phyloP scores from a whole-genome alignment of 92 coral and sea anemone species.

The Ricordea florida region DNA sequence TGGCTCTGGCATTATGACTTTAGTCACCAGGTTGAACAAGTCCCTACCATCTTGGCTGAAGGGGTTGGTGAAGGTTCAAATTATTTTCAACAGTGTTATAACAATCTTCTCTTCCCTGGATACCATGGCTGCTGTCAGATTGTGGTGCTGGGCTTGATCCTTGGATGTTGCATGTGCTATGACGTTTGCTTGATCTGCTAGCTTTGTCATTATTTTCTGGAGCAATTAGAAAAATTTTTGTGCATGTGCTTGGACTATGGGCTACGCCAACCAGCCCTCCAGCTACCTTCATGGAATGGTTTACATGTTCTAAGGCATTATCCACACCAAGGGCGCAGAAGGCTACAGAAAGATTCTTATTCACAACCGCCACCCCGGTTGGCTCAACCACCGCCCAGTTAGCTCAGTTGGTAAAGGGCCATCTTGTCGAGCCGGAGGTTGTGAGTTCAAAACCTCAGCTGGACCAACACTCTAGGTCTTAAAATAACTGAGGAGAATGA shows the following conservation, averaged over 20 bases:
- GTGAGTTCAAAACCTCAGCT: too few species aligned
- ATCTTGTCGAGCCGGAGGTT: slow-evolving; percentile 49
- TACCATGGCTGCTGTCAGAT: slow-evolving; percentile 11
- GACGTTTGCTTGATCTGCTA: slow-evolving; percentile 50
- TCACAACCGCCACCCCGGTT: slow-evolving; percentile 66
- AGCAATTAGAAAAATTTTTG: slow-evolving; percentile 56
- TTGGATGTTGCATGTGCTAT: slow-evolving; percentile 39
- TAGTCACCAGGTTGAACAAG: slow-evolving; percentile 41
- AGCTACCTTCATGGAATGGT: slow-evolving; percentile 56
- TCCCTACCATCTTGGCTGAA: slow-evolving; percentile 26
- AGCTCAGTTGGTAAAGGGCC: slow-evolving; percentile 60
- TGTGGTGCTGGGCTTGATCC: slow-evolving; percentile 25
- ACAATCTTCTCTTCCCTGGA: slow-evolving; percentile 50
- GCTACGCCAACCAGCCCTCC: slow-evolving; percentile 67
- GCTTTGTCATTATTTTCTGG: slow-evolving; percentile 52
- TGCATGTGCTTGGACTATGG: slow-evolving; percentile 36
- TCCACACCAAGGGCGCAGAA: slow-evolving; percentile 66
- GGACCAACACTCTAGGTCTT: too few species aligned
- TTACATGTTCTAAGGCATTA: slow-evolving; percentile 58
- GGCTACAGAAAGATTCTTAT: slow-evolving; percentile 41
- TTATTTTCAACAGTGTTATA: slow-evolving; percentile 6
- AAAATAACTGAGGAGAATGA: too few species aligned
- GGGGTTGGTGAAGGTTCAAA: slow-evolving; percentile 50
- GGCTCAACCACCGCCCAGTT: slow-evolving; percentile 23
- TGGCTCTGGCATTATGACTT: slow-evolving; percentile 43